Evolutionary conservation across 2,797 vertebrate species (phyloP).

Genomic region (Pipistrellus nathusii): DNA sequence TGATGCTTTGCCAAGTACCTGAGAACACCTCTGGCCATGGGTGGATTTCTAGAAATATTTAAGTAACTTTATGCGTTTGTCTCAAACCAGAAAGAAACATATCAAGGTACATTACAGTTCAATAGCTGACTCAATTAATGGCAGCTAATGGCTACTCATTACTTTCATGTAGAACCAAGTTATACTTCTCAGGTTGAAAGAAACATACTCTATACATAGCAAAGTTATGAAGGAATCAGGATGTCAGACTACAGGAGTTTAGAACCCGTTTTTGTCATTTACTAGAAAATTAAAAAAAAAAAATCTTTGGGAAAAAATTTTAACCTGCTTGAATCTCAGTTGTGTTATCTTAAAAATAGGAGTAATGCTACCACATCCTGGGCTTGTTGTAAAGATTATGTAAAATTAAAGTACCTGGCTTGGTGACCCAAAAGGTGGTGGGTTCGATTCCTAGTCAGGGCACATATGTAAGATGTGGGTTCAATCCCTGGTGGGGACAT

Average conservation of each 20-base stretch:
- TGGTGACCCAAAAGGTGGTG: background rate
- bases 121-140: background rate
- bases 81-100: background rate
- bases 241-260: background rate
- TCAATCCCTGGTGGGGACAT: background rate
- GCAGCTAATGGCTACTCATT: background rate
- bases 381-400: background rate
- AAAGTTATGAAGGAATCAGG: background rate
- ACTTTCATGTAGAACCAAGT: background rate
- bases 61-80: background rate
- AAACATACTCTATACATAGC: background rate
- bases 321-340: background rate
- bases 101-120: background rate
- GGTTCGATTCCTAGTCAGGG: background rate
- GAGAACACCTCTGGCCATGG: background rate
- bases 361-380: background rate
- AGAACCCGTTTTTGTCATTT: background rate
- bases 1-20: background rate
- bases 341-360: background rate
- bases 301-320: background rate
- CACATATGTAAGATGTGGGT: background rate
- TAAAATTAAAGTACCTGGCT: background rate
- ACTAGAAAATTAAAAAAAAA: background rate
- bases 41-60: constrained; percentile 9
- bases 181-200: background rate